Evolutionary conservation across 2,113 vertebrate species (phyloP).

Genomic region (Callipepla squamata): DNA sequence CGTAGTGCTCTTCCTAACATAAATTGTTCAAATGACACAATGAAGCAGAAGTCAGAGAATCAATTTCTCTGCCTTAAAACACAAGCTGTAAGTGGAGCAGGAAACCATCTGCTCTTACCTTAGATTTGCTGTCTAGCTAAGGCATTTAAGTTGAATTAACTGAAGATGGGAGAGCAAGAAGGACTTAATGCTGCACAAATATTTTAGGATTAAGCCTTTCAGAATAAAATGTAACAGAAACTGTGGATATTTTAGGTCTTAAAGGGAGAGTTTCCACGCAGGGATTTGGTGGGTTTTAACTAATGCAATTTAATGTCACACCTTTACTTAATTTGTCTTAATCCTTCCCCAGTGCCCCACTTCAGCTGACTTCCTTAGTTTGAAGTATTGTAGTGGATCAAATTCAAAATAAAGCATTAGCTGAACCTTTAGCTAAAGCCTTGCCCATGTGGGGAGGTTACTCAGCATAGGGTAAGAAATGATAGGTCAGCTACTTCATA

Average conservation of each 20-base stretch:
- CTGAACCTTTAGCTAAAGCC: not conserved
- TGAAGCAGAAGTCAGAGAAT: slow-evolving; percentile 16
- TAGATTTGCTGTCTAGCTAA: not conserved
- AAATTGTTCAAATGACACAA: slow-evolving; percentile 25
- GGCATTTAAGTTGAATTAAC: slow-evolving; percentile 40
- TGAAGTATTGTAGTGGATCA: not conserved
- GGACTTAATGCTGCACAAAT: slow-evolving; percentile 1
- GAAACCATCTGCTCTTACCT: slow-evolving; percentile 3
- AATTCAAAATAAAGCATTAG: not conserved
- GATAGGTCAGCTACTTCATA: not conserved
- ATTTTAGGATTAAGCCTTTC: slow-evolving; percentile 34
- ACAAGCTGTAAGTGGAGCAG: not conserved
- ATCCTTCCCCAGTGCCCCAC: slow-evolving; percentile 22
- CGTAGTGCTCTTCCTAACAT: not conserved
- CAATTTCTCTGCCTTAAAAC: slow-evolving; percentile 14
- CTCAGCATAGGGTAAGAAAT: not conserved
- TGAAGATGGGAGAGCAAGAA: slow-evolving; percentile 26
- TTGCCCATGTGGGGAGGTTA: not conserved
- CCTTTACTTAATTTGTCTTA: slow-evolving; percentile 50
- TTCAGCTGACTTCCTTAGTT: slow-evolving; percentile 4
- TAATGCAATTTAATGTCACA: slow-evolving; percentile 48
- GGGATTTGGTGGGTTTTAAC: slow-evolving; percentile 42
- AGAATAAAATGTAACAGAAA: slow-evolving; percentile 19
- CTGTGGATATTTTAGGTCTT: slow-evolving; percentile 8
- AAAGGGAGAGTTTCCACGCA: slow-evolving; percentile 6